Conservation (phyloP, 2,797 vertebrate genomes). For the Cossypha niveicapilla region DNA sequence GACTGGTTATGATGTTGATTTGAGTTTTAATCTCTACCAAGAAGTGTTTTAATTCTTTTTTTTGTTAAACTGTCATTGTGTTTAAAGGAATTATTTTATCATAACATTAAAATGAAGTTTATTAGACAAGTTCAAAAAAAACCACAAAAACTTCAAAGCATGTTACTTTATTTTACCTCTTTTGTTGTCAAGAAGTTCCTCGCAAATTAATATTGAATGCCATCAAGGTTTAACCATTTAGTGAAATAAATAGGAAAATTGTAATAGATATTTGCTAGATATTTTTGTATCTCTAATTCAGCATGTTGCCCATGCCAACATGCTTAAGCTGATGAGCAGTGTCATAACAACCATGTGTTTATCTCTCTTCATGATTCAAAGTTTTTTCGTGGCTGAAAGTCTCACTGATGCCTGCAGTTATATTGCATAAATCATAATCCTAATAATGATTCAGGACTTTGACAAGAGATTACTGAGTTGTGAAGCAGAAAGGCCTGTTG, state of each 20-base stretch:
- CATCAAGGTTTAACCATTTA: background rate
- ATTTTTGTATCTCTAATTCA: background rate
- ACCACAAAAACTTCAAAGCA: background rate
- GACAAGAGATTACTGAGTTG: background rate
- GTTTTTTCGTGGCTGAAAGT: background rate
- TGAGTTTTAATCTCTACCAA: background rate
- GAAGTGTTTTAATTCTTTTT: background rate
- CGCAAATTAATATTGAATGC: background rate
- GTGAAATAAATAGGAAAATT: background rate
- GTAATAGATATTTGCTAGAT: background rate
- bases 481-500: background rate
- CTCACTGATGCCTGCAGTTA: background rate
- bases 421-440: background rate
- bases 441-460: background rate
- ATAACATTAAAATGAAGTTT: background rate
- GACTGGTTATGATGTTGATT: background rate
- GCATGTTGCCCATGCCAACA: background rate
- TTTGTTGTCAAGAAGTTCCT: background rate
- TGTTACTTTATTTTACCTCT: background rate
- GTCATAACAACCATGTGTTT: background rate
- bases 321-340: background rate
- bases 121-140: background rate
- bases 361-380: background rate
- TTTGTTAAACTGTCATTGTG: background rate
- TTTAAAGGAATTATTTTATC: background rate